Conservation (phyloP, 2,113 vertebrate species). For the Ctenodactylus gundi region DNA sequence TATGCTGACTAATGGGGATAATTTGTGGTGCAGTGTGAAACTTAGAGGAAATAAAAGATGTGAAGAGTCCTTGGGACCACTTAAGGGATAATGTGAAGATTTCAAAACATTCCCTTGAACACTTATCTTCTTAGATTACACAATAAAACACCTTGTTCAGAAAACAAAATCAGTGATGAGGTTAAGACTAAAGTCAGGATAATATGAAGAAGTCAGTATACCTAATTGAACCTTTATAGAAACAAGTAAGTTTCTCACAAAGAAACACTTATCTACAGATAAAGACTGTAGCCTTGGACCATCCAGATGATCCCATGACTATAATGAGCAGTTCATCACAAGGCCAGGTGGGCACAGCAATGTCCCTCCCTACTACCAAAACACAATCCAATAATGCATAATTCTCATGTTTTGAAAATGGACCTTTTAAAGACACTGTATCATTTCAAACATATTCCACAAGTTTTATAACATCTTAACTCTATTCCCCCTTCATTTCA, state of each 20-base stretch:
- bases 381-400: background rate
- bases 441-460: conserved; percentile 45
- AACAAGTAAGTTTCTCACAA: conserved; percentile 22
- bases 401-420: conserved; percentile 26
- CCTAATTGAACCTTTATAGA: background rate
- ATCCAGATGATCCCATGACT: conserved; percentile 13
- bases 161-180: conserved; percentile 7
- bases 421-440: conserved; percentile 36
- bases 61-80: background rate
- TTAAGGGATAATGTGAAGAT: background rate
- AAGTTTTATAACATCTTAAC: conserved; percentile 58
- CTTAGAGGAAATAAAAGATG: background rate
- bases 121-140: background rate
- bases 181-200: background rate
- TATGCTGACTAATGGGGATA: background rate
- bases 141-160: background rate
- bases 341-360: background rate
- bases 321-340: background rate
- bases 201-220: conserved; percentile 1
- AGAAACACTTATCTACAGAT: conserved; percentile 13
- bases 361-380: background rate
- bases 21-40: background rate
- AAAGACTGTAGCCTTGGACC: background rate
- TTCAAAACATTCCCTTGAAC: background rate
- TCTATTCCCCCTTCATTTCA: conserved; percentile 43